Percentiles rank a stretch among this genome's conserved stretches.
Evolutionary conservation across 2,113 vertebrate genomes (phyloP).

Genomic region (Odocoileus hemionus): DNA sequence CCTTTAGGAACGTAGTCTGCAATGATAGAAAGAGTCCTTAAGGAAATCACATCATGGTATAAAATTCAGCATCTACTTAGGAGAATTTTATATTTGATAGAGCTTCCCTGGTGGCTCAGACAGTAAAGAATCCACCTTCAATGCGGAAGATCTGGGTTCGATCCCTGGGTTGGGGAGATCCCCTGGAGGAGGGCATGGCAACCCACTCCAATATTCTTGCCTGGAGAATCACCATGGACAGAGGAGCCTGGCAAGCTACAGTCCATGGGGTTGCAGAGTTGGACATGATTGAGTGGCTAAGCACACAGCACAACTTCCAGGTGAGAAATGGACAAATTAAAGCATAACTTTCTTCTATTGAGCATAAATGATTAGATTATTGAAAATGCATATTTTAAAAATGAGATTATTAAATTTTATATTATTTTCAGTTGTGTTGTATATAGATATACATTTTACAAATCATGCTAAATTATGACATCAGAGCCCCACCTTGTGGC

Average conservation of each 20-base stretch:
- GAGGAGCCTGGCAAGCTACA: background rate
- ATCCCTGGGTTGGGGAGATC: background rate
- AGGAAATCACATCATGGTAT: background rate
- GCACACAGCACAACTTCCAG: background rate
- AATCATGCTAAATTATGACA: conserved; percentile 32
- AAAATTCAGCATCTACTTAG: background rate
- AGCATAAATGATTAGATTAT: background rate
- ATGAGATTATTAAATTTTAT: background rate
- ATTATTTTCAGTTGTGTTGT: background rate
- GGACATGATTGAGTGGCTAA: background rate
- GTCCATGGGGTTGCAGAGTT: background rate
- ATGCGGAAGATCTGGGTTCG: background rate
- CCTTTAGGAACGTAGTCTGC: background rate
- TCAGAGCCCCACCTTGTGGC: conserved; percentile 60
- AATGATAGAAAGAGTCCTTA: background rate
- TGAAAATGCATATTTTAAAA: background rate
- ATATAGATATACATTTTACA: background rate
- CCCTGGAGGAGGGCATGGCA: background rate
- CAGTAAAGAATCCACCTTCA: background rate
- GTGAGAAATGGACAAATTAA: background rate
- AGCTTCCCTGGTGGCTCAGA: background rate
- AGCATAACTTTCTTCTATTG: background rate
- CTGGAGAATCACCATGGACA: background rate
- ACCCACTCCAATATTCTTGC: background rate
- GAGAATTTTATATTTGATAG: background rate